Percentiles rank a stretch among this genome's conserved stretches.
Evolutionary conservation across 2,113 vertebrate genomes (phyloP).

Genomic region (Tachysurus fulvidraco): DNA sequence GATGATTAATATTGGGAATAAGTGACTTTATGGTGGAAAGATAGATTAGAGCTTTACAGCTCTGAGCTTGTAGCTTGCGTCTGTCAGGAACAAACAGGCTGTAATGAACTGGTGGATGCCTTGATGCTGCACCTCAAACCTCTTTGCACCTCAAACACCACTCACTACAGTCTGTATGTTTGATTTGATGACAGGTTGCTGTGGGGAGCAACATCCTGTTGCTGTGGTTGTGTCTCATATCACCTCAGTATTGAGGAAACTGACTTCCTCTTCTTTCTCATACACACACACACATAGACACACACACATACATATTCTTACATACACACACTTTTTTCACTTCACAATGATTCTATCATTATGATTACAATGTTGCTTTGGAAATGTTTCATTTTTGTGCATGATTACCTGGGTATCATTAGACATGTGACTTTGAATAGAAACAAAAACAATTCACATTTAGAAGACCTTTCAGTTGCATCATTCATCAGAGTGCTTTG

Average conservation of each 20-base stretch:
- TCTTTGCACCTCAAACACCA: not conserved
- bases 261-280: slow-evolving; percentile 4
- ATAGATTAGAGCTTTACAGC: not conserved
- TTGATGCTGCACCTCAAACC: not conserved
- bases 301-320: too few species aligned
- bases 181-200: not conserved
- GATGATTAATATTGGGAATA: not conserved
- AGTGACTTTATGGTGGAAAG: not conserved
- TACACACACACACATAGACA: too few species aligned
- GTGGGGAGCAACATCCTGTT: slow-evolving; percentile 43
- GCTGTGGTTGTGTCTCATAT: slow-evolving; percentile 25
- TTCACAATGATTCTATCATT: not conserved
- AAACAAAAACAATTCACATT: not conserved
- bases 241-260: slow-evolving; percentile 2
- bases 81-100: not conserved
- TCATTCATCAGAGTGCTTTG: not conserved
- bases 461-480: not conserved
- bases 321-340: too few species aligned
- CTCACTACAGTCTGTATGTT: not conserved
- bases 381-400: not conserved
- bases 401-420: not conserved
- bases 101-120: not conserved
- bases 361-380: not conserved
- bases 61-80: not conserved
- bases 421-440: not conserved